Evolutionary conservation across 2,888 invertebrate species (phyloP).

Genomic region (Cosmopolites sordidus): DNA sequence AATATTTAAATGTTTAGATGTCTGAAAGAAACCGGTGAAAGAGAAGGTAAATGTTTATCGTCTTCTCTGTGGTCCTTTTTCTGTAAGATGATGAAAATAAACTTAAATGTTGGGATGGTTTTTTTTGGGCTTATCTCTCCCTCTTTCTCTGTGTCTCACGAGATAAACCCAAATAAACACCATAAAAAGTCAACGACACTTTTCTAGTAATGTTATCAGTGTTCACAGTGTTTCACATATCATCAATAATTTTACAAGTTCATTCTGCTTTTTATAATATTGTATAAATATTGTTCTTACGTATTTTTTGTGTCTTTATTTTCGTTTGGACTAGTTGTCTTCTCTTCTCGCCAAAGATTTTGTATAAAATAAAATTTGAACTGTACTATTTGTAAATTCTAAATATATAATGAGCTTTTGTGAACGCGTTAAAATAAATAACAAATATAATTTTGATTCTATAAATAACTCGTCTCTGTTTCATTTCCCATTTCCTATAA

Average conservation of each 20-base stretch:
- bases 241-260: constrained; percentile 4
- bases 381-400: constrained; percentile 42
- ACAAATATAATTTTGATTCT: constrained; percentile 47
- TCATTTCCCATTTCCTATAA: too few relatives aligned
- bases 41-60: neutral
- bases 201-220: neutral
- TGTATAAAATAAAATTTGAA: constrained; percentile 34
- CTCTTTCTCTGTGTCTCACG: too few relatives aligned
- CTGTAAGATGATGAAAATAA: constrained; percentile 42
- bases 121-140: too few relatives aligned
- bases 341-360: constrained; percentile 48
- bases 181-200: too few relatives aligned
- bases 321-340: constrained; percentile 15
- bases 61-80: constrained; percentile 1
- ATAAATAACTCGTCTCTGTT: neutral
- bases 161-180: neutral
- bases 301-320: neutral
- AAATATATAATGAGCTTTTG: constrained; percentile 46
- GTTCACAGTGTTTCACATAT: constrained; percentile 9
- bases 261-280: constrained; percentile 3
- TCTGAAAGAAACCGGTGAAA: constrained; percentile 30
- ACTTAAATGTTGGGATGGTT: too few relatives aligned
- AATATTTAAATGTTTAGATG: constrained; percentile 40
- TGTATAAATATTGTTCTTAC: neutral
- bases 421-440: constrained; percentile 48